Conservation (phyloP, 2,797 vertebrate species). For the Danio aesculapii region DNA sequence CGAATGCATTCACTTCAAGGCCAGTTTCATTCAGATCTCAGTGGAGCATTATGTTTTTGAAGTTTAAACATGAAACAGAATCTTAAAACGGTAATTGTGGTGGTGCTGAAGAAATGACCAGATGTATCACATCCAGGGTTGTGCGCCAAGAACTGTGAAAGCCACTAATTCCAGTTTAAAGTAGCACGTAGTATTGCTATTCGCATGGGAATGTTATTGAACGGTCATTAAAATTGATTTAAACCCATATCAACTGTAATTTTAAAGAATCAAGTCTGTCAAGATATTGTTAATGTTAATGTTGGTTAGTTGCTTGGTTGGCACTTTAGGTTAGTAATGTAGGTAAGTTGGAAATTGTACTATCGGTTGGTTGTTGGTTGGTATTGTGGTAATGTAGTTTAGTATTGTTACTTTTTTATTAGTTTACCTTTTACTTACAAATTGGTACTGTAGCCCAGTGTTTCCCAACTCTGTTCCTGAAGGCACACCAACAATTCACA, state of each 20-base stretch:
- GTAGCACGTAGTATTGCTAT: background rate
- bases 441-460: too few species aligned
- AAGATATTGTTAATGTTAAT: background rate
- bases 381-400: too few species aligned
- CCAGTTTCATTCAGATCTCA: background rate
- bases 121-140: background rate
- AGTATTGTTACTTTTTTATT: too few species aligned
- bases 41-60: background rate
- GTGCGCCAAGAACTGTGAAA: background rate
- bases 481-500: too few species aligned
- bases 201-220: background rate
- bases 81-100: background rate
- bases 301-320: too few species aligned
- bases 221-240: background rate
- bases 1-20: too few species aligned
- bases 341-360: too few species aligned
- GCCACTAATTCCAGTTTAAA: background rate
- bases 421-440: too few species aligned
- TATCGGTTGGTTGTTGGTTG: too few species aligned
- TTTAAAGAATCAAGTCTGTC: background rate
- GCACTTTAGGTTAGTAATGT: too few species aligned
- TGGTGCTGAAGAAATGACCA: background rate
- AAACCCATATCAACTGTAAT: background rate
- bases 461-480: too few species aligned
- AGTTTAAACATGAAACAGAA: background rate